These are phyloP conservation scores for Fistularia tabacaria DNA, from an alignment of 2,797 vertebrate species.

Conservation along the genomic window DNA sequence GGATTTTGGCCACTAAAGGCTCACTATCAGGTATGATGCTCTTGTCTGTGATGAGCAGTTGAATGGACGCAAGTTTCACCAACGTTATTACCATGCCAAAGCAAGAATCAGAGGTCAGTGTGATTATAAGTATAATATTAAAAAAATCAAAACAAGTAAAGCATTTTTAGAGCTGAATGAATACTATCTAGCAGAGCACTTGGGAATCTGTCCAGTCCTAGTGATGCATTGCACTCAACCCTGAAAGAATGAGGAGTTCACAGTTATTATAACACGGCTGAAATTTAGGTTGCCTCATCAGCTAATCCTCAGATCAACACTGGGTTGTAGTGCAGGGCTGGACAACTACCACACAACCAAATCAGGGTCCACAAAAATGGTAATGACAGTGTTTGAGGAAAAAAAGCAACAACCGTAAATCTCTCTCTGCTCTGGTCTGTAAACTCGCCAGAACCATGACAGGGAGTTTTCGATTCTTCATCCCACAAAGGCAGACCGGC, in stretches of 20 bases:
- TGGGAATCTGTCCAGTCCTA: constrained; percentile 11
- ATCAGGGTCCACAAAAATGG: constrained; percentile 62
- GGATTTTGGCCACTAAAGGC: constrained; percentile 32
- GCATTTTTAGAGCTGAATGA: constrained; percentile 5
- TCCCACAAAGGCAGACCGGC: constrained; percentile 53
- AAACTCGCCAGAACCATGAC: constrained; percentile 51
- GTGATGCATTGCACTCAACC: constrained; percentile 35
- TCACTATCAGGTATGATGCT: constrained; percentile 25
- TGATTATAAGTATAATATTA: not conserved
- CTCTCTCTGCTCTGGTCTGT: constrained; percentile 61
- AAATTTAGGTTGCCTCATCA: constrained; percentile 59
- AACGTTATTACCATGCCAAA: no score
- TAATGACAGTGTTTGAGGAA: constrained; percentile 73
- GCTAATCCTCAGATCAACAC: constrained; percentile 50
- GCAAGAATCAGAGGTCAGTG: no score
- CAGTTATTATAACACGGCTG: constrained; percentile 68
- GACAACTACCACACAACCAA: constrained; percentile 68
- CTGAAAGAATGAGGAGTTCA: constrained; percentile 49
- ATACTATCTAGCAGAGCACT: constrained; percentile 13
- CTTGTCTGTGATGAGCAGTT: constrained; percentile 20
- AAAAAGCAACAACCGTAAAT: constrained; percentile 29
- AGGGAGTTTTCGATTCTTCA: constrained; percentile 55
- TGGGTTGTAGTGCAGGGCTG: constrained; percentile 69
- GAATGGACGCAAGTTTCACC: constrained; percentile 2
- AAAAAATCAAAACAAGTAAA: constrained; percentile 14